Evolutionary conservation across 2,888 invertebrate species (phyloP), one percentile per base, ranked within the genome.

Genomic region (Dynastes grantii): DNA sequence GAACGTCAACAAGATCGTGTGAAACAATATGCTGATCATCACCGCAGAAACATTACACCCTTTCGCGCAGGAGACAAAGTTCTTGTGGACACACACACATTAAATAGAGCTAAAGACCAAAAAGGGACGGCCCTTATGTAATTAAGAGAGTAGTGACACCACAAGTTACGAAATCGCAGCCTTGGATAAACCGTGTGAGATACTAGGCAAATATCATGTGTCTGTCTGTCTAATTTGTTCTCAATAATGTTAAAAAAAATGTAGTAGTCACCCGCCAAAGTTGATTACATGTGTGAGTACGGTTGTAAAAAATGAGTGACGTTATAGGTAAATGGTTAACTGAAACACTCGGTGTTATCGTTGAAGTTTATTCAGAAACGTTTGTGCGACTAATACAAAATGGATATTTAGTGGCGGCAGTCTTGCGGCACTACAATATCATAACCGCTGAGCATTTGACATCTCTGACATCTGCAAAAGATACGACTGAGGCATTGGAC

Each of bases 241-340:
- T 37, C 37, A 6, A 37, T 37, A 37, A 37, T 0, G 37, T 37
- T 37, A 61, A 61, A 61, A 61, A 73, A 73, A 45, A 11, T 5
- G n/a, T 73, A 73, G 73, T 75, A 75, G 73, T 61, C 73, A 27
- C 9, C 16, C 45, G 73, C 27, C 73, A 75, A 75, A 75, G 61
- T 75, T 58, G 71, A 37, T 55, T 27, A 40, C 9, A 40, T 45
- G 61, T 51, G n/a, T 45, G 61, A 22, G 4, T 61, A 11, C 63
- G 27, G 3, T 49, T 40, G 61, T 67, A 11, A 78, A 75, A 64
- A 55, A 81, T 78, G 77, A 37, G 76, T 37, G 68, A 80, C 70
- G 89, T 92, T 84, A 87, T 93, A 81, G 90, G 90, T 85, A 90
- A 90, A 84, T 93, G 93, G 93, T 84, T 93, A 29, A 89, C 90